A percentile compares a stretch with the other conserved stretches of the same genome.
phyloP scores from a whole-genome alignment of 2,113 vertebrate genomes.

The Spea bombifrons region DNA sequence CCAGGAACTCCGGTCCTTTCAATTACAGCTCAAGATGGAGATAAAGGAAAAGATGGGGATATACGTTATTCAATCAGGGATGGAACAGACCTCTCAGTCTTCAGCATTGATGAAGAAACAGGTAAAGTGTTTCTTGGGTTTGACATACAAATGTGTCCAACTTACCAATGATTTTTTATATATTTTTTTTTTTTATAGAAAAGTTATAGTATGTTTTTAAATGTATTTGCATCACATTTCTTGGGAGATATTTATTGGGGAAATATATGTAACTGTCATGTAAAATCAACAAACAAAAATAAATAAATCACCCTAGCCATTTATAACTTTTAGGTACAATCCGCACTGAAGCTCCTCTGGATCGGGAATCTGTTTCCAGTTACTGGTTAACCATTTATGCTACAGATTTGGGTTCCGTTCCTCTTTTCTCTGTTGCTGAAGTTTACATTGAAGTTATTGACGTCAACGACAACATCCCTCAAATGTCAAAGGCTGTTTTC shows the following conservation, averaged over 20 bases:
- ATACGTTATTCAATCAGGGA: constrained; percentile 83
- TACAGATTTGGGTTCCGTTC: constrained; percentile 79
- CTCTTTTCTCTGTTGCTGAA: constrained; percentile 81
- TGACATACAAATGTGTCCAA: too few relatives aligned
- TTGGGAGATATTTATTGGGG: too few relatives aligned
- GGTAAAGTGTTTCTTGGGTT: constrained; percentile 64
- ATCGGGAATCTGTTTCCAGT: constrained; percentile 75
- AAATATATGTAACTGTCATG: too few relatives aligned
- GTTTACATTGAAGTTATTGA: constrained; percentile 88
- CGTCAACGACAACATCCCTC: constrained; percentile 90
- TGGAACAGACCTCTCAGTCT: constrained; percentile 81
- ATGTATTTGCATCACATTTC: too few relatives aligned
- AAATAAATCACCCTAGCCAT: neutral
- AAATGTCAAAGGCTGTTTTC: constrained; percentile 81
- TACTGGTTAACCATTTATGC: constrained; percentile 91
- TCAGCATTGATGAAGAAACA: constrained; percentile 84
- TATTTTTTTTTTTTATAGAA: too few relatives aligned
- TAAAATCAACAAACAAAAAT: too few relatives aligned
- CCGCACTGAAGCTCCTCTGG: constrained; percentile 69
- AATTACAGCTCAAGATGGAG: constrained; percentile 77
- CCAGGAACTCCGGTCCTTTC: constrained; percentile 74
- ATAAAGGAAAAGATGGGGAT: constrained; percentile 81
- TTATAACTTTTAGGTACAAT: constrained; percentile 73
- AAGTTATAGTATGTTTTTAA: too few relatives aligned
- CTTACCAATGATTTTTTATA: too few relatives aligned